Base-by-base conservation (phyloP, 2,113 vertebrate species). In the Nothoprocta pentlandii region DNA sequence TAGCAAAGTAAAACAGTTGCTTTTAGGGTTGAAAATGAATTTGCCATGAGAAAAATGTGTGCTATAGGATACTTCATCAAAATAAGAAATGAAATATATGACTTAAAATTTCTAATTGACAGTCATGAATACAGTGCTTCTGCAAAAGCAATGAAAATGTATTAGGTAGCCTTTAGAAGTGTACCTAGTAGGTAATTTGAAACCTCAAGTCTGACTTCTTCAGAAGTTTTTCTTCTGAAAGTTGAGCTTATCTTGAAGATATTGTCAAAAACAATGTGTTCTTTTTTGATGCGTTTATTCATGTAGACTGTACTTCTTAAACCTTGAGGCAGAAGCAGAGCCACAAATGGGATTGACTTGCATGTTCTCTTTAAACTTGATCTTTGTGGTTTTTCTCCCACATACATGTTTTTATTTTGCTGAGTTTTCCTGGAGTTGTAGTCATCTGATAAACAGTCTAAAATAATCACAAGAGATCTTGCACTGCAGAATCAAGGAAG, bases 391-490 rank as follows among this genome's bases (percentile, higher is more conserved):
- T 85, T 79, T n/a, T 19, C 41, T 92, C 39, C 15, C 32, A 62
- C 58, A 0, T 0, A 0, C 28, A 58, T 75, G 2, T 13, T 46
- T 2, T 10, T 30, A 68, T 80, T 63, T 81, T 54, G 15, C 32
- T 86, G 74, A 61, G 23, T 39, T 7, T 51, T 59, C 7, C 7
- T 0, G 53, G 70, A 79, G 16, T 54, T 85, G 19, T 0, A 8
- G 39, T 82, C 41, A 82, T 84, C 17, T 85, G 32, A 36, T 34
- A 62, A 68, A 22, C 28, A 70, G 10, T 44, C 28, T 63, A 28
- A 85, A 58, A 74, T 56, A 82, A 75, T 7, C 54, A 34, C 17
- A 68, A 73, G 42, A 56, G 49, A 68, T 64, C 4, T 25, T 69
- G 71, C 2, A 5, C 2, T 87, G 23, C 59, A 71, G 22, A 46